These are phyloP conservation scores for Parascotia fuliginaria DNA, from an alignment of 2,888 invertebrate genomes.

Conservation along the genomic window DNA sequence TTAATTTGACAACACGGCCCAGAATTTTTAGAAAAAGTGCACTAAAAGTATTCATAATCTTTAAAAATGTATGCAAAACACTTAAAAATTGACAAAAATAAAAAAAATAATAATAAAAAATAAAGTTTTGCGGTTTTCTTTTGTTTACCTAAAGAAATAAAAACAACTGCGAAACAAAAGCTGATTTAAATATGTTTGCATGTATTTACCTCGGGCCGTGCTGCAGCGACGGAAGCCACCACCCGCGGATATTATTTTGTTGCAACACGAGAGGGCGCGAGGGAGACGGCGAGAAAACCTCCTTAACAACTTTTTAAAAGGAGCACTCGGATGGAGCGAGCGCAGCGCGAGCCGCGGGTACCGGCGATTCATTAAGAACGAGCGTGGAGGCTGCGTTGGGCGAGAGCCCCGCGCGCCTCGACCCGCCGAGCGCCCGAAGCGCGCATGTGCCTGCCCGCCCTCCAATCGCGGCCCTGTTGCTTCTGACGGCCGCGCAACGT, in stretches of 20 bases:
- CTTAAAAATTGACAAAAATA: neutral
- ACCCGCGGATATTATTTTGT: conserved; percentile 63
- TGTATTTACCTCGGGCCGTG: conserved; percentile 62
- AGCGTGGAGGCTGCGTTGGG: conserved; percentile 77
- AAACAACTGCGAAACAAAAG: conserved; percentile 41
- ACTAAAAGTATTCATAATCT: neutral
- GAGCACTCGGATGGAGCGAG: conserved; percentile 70
- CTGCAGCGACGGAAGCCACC: conserved; percentile 50
- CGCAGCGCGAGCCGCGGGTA: conserved; percentile 81
- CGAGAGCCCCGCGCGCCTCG: conserved; percentile 57
- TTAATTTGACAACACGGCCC: neutral
- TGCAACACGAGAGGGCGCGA: conserved; percentile 72
- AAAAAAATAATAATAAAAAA: neutral
- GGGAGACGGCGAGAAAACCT: conserved; percentile 74
- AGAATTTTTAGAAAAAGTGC: neutral
- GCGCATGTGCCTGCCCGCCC: conserved; percentile 69
- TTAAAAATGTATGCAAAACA: neutral
- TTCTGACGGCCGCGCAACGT: conserved; percentile 77
- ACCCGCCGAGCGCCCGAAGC: conserved; percentile 32
- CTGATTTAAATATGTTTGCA: conserved; percentile 27
- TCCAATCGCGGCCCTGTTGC: conserved; percentile 82
- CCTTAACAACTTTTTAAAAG: conserved; percentile 72
- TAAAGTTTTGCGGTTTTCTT: conserved; percentile 6
- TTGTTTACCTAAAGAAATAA: conserved; percentile 25
- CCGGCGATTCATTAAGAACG: conserved; percentile 83